Evolutionary conservation across 2,797 vertebrate genomes (phyloP).

Genomic region (Acomys russatus): DNA sequence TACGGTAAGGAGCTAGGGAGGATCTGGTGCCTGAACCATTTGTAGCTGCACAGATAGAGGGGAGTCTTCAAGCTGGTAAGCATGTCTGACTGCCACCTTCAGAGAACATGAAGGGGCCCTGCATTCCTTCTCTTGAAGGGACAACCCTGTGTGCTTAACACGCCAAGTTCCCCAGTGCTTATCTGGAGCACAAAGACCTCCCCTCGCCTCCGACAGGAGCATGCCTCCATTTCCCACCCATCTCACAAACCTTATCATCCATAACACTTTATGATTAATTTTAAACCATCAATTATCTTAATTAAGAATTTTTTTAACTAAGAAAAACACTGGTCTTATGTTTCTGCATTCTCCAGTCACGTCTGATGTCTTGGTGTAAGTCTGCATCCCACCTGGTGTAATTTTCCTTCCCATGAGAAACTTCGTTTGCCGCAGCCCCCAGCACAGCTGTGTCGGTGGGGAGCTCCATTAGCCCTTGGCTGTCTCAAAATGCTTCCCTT

Average conservation of each 20-base stretch:
- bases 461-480: not conserved
- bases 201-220: not conserved
- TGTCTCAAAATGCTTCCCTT: not conserved
- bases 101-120: too few relatives aligned
- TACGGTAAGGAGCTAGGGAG: not conserved
- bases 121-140: too few relatives aligned
- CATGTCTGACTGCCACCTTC: not conserved
- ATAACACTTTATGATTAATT: not conserved
- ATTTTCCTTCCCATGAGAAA: not conserved
- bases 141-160: not conserved
- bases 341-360: not conserved
- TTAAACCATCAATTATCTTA: not conserved
- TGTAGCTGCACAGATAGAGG: not conserved
- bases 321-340: slow-evolving; percentile 6
- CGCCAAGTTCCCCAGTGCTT: not conserved
- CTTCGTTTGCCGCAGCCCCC: not conserved
- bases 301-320: slow-evolving; percentile 12
- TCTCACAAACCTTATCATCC: not conserved
- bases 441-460: not conserved
- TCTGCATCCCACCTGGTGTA: not conserved
- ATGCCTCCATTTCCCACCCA: not conserved
- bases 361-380: not conserved
- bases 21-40: not conserved
- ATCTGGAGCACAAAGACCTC: not conserved
- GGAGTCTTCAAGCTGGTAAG: not conserved